Base-by-base conservation (phyloP, 2,888 invertebrate genomes). In the Perizoma flavofasciatum region DNA sequence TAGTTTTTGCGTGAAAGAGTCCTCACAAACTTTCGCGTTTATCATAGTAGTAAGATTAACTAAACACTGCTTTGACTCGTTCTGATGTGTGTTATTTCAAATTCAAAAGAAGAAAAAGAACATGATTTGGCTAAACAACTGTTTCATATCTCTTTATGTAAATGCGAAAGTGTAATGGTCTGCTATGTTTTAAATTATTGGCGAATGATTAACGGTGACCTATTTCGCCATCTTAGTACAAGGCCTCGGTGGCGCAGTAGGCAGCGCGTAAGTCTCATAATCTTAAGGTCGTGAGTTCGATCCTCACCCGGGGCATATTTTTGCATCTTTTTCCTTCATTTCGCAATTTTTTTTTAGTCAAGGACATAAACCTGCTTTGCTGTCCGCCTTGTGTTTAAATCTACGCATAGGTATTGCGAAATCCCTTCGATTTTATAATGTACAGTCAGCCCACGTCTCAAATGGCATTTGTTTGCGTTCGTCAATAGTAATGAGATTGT, bases 281-380 rank as follows among this genome's bases (percentile, higher is more conserved):
- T 96, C 95, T 96, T 95, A 97, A 96, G 96, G 96, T 96, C 96
- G 96, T 96, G 96, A 96, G 96, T 97, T 96, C 96, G 96, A 97
- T 95, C 96, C 96, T 96, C 96, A 96, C 96, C 95, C 95, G 96
- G 96, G 95, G 95, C 95, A 96, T 72, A 67, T 41, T 39, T 79
- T 81, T 81, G 61, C 48, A 50, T 58, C 50, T 71, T 62, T 57
- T 8, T 37, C 56, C 62, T 63, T 66, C 40, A 7, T 51, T 56
- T 55, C 60, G 46, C 49, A 65, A 63, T 55, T 43, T 68, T 70
- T 70, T 71, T 41, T 22, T 33, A n/a, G 9, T 1, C 61, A 65
- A 69, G 57, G 60, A 53, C 56, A 53, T 6, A 59, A 65, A 22
- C 68, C 46, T 48, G 65, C 70, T 67, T 67, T 63, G 67, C 66